Conservation (phyloP, 2,888 invertebrate genomes). For the Amorpha juglandis region DNA sequence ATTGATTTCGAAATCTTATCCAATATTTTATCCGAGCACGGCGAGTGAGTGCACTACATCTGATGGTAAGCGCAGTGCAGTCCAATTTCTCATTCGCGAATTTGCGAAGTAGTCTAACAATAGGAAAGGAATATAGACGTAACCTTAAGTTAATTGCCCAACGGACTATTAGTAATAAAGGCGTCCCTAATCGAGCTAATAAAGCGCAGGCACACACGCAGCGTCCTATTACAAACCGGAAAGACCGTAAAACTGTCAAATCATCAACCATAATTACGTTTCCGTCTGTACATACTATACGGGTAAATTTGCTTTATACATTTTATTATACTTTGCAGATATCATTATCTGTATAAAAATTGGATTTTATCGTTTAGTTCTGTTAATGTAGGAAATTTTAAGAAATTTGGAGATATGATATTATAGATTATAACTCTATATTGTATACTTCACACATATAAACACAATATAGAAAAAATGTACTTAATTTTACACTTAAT, state of each 20-base stretch:
- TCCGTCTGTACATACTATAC: constrained; percentile 44
- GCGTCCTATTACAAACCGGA: constrained; percentile 50
- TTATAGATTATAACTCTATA: too few species aligned
- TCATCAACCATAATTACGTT: constrained; percentile 72
- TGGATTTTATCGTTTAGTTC: not conserved
- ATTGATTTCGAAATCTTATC: too few species aligned
- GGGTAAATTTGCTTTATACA: not conserved
- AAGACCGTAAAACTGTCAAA: constrained; percentile 69
- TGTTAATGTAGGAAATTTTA: too few species aligned
- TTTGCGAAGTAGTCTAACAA: constrained; percentile 15
- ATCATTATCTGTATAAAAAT: not conserved
- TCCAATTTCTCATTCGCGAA: too few species aligned
- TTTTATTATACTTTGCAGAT: not conserved
- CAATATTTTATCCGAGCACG: too few species aligned
- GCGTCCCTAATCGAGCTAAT: constrained; percentile 62
- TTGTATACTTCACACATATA: too few species aligned
- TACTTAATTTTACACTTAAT: too few species aligned
- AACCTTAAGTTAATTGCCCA: constrained; percentile 58
- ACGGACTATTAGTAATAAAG: constrained; percentile 68
- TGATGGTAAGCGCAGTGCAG: too few species aligned
- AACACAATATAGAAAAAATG: too few species aligned
- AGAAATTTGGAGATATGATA: too few species aligned
- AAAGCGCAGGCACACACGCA: constrained; percentile 59
- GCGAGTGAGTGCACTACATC: too few species aligned
- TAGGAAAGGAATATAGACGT: constrained; percentile 43